Base-by-base conservation (phyloP, 2,888 invertebrate species). In the Spodoptera exigua region DNA sequence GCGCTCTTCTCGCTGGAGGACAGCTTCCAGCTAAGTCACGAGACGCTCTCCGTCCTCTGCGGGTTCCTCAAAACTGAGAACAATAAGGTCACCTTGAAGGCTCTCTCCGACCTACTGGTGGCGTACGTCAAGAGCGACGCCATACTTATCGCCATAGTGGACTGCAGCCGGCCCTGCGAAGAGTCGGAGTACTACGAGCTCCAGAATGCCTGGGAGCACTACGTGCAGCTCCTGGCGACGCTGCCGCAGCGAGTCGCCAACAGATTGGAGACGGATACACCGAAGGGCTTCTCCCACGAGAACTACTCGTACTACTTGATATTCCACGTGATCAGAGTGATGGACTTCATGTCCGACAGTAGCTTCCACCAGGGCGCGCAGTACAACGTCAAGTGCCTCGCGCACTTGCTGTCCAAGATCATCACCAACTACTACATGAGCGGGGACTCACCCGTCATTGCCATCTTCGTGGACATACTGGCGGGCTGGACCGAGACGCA, bases 171-270 rank as follows among this genome's bases (percentile, higher is more conserved):
- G 0, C 54, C 59, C 2, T 62, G 76, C 0, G 80, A 84, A 0
- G 64, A 70, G 0, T 67, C 66, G 53, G 76, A 79, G 5, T 70
- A 61, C 13, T 81, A 81, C 32, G 63, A 71, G 39, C 68, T 76
- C 0, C 80, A 81, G 37, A 64, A 70, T 0, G 87, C 91, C 2
- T 95, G 95, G 94, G 92, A 94, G 61, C 91, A 90, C 35, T 95
- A 95, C 17, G 91, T 96, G 0, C 96, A 96, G 79, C 76, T 95
- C 45, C 76, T 97, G 51, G 89, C 95, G 7, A 96, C 96, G 1
- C 76, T 98, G 49, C 97, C 98, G 0, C 95, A 94, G 76, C 91
- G 96, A 70, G 89, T 97, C 40, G 96, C 97, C 9, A 98, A 98
- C 81, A 94, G 94, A 74, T 74, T 96, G 27, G 89, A 95, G 63